Evolutionary conservation across 2,888 invertebrate genomes (phyloP).

Genomic region (Cephalotes varians): DNA sequence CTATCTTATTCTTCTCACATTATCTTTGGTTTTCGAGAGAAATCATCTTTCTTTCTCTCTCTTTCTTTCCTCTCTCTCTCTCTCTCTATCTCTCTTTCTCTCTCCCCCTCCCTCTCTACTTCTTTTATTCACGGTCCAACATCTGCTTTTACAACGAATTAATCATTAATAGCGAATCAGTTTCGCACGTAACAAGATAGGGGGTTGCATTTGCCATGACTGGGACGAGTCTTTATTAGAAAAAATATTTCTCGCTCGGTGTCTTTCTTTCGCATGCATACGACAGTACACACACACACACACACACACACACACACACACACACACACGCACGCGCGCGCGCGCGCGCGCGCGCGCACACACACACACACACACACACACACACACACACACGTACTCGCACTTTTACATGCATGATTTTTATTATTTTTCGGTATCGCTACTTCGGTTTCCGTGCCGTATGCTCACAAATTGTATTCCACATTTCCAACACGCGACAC

Average conservation of each 20-base stretch:
- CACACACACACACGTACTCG: background rate
- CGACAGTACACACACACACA: background rate
- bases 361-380: background rate
- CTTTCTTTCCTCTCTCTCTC: constrained; percentile 62
- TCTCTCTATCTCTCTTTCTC: constrained; percentile 22
- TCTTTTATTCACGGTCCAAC: constrained; percentile 65
- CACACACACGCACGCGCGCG: background rate
- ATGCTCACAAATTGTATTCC: background rate
- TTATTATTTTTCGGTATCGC: constrained; percentile 25
- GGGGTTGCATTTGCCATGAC: constrained; percentile 61
- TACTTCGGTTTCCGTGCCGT: background rate
- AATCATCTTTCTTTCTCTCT: constrained; percentile 48
- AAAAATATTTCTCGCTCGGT: constrained; percentile 78
- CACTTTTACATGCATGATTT: background rate
- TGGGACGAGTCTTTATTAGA: constrained; percentile 77
- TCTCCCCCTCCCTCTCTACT: constrained; percentile 63
- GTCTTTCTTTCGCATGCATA: constrained; percentile 39
- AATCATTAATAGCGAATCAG: constrained; percentile 80
- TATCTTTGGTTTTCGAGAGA: constrained; percentile 59
- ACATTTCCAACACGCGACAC: background rate
- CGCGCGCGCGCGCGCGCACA: background rate
- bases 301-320: background rate
- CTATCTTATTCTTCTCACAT: constrained; percentile 29
- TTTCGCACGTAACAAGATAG: constrained; percentile 81
- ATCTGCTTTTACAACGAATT: constrained; percentile 76